Base-by-base conservation (phyloP, 1,140 invertebrate genomes). In the Elymnias hypermnestra region DNA sequence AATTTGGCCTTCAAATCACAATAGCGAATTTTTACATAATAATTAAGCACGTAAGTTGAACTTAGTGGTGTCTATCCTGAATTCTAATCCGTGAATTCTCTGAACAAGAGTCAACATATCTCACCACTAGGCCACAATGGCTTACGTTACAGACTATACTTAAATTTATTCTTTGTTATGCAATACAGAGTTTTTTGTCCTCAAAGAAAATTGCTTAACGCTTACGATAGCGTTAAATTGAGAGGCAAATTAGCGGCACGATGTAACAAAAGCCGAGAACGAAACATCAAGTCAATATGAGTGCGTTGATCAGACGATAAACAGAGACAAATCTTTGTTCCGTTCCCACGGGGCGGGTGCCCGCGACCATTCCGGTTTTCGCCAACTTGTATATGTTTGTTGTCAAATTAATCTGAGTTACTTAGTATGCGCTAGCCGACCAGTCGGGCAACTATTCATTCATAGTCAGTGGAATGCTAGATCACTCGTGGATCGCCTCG, bases 361-460 rank as follows among this genome's bases (percentile, higher is more conserved):
- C 60, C 50, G 56, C 55, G 23, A 46, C 38, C 63, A 73, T 73
- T 76, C 79, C 77, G 79, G 79, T 84, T 82, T 76, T 77, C 68
- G 76, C 70, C 57, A 75, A 74, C 72, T 76, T 72, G 71, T 77
- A 77, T 77, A 77, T 77, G 70, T 79, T 84, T 82, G 77, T 84
- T 82, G 79, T 82, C 77, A 84, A 82, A 79, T 84, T 84, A 78
- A 82, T 82, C 77, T 72, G 61, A 70, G 74, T 74, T 72, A 61
- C 72, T 79, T 72, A 74, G 76, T 74, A 79, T 81, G 75, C 70
- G 66, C 53, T 48, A 52, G 49, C 50, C 53, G 64, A 82, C 77
- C 69, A 73, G 81, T 84, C 61, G 56, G 57, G 63, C 71, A 49
- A 76, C 77, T 82, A 84, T 82, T 84, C 81, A 84, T 84, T 84